Conservation (phyloP, 2,113 vertebrate species). For the Actenoides hombroni region DNA sequence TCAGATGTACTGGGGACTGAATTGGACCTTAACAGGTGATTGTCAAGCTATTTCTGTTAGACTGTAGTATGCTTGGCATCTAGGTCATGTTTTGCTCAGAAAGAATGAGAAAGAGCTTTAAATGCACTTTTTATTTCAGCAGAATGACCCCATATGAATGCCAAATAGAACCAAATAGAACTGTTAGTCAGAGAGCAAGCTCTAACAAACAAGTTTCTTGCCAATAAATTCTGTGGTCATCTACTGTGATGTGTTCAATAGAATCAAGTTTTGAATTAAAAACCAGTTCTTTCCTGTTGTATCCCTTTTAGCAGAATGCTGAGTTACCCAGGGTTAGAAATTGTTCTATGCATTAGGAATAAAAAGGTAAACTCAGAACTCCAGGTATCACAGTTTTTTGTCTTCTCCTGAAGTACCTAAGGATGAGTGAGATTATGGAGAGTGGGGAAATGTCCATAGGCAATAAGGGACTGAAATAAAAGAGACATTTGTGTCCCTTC, state of each 20-base stretch:
- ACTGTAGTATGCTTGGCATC: slow-evolving; percentile 33
- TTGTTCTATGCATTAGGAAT: background rate
- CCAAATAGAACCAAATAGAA: slow-evolving; percentile 44
- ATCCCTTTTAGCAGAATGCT: slow-evolving; percentile 17
- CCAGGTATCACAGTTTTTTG: background rate
- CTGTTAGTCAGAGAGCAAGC: slow-evolving; percentile 70
- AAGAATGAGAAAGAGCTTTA: slow-evolving; percentile 45
- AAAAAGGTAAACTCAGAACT: background rate
- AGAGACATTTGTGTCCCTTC: background rate
- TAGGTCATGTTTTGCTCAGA: slow-evolving; percentile 30
- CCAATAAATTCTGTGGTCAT: slow-evolving; percentile 70
- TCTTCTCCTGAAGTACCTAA: background rate
- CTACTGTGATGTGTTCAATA: slow-evolving; percentile 43
- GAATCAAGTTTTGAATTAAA: slow-evolving; percentile 65
- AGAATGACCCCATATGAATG: slow-evolving; percentile 44
- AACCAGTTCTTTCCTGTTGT: slow-evolving; percentile 19
- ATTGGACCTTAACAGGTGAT: background rate
- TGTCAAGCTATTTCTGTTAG: slow-evolving; percentile 62
- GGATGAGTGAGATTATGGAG: background rate
- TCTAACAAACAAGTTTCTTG: slow-evolving; percentile 64
- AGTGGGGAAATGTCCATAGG: background rate
- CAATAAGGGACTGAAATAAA: background rate
- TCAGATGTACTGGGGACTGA: no score
- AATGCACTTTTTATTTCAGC: slow-evolving; percentile 44
- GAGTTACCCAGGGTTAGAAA: background rate